Conservation (phyloP, 2,797 vertebrate species). For the Garrulus glandarius region DNA sequence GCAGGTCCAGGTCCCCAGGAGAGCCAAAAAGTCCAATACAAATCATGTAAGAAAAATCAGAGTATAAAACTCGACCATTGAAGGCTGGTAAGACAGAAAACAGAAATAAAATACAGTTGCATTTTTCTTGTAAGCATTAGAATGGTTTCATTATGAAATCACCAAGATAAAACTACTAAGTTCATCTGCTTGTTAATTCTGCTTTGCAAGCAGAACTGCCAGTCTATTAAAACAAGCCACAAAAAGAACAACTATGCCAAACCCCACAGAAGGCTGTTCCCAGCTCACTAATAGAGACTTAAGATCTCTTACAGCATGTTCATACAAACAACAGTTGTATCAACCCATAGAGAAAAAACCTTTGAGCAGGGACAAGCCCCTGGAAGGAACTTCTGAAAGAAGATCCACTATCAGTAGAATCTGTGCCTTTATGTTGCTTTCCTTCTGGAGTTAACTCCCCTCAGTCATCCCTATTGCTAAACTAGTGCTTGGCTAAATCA, state of each 20-base stretch:
- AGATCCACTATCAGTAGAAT: not conserved
- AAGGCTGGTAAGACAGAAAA: not conserved
- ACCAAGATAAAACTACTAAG: not conserved
- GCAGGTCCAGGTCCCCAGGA: not conserved
- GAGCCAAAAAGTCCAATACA: not conserved
- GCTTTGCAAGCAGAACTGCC: not conserved
- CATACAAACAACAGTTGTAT: not conserved
- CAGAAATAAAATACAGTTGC: not conserved
- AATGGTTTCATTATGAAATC: not conserved
- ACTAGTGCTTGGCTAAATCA: not conserved
- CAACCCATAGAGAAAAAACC: not conserved
- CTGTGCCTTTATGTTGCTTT: not conserved
- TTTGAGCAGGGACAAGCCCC: not conserved
- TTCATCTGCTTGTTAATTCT: not conserved
- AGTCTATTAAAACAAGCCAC: not conserved
- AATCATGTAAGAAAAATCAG: not conserved
- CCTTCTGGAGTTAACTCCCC: not conserved
- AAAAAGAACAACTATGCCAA: not conserved
- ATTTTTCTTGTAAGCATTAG: not conserved
- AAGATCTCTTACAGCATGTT: not conserved
- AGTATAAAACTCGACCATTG: not conserved
- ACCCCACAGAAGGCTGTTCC: not conserved
- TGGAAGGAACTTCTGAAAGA: not conserved
- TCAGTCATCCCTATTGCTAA: not conserved
- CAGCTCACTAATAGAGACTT: not conserved